Conservation (phyloP, 2,113 vertebrate species). For the Pelecanus crispus region DNA sequence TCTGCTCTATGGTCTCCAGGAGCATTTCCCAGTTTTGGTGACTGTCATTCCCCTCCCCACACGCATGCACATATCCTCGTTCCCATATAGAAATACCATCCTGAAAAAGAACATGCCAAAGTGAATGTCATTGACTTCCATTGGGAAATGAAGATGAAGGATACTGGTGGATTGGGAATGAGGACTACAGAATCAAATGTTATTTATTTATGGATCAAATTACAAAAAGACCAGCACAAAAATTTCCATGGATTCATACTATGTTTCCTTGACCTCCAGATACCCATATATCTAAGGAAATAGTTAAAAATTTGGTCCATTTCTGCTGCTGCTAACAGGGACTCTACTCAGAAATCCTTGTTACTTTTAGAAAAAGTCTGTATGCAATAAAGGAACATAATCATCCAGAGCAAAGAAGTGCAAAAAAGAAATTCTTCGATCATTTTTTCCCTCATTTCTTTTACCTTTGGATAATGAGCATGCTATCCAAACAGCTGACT, state of each 20-base stretch:
- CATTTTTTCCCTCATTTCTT: background rate
- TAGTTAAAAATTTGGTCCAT: background rate
- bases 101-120: background rate
- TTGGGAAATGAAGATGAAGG: conserved; percentile 3
- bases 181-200: background rate
- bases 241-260: background rate
- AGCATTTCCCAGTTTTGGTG: background rate
- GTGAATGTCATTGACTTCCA: background rate
- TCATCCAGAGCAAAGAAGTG: background rate
- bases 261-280: background rate
- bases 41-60: background rate
- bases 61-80: background rate
- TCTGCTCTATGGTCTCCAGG: background rate
- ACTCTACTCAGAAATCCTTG: background rate
- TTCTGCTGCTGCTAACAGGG: background rate
- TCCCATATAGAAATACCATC: conserved; percentile 20
- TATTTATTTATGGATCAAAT: conserved; percentile 11
- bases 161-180: background rate
- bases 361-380: background rate
- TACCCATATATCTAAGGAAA: background rate
- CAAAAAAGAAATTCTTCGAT: background rate
- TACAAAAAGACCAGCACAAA: background rate
- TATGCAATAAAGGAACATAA: background rate
- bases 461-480: conserved; percentile 6
- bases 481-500: conserved; percentile 17